Conservation (phyloP, 2,888 invertebrate genomes). For the Yponomeuta cagnagella region DNA sequence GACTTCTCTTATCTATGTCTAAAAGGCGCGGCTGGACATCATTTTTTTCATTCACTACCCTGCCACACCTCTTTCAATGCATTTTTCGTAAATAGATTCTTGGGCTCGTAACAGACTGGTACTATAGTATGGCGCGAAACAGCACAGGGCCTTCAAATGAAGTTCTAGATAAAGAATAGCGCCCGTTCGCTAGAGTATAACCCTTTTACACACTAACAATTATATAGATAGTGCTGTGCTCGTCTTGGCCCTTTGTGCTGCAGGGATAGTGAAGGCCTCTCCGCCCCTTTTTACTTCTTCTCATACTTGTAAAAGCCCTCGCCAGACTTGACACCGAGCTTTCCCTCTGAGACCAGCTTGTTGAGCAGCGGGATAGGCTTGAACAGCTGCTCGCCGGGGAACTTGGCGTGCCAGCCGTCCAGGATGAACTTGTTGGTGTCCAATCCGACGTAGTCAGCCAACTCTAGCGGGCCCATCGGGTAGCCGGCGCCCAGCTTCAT, state of each 20-base stretch:
- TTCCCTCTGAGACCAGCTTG: conserved; percentile 85
- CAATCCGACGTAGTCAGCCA: conserved; percentile 88
- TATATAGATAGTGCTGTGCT: too few species aligned
- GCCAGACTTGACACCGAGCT: conserved; percentile 85
- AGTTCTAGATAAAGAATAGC: too few species aligned
- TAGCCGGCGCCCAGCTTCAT: conserved; percentile 94
- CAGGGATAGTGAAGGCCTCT: neutral
- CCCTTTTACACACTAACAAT: too few species aligned
- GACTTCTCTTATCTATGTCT: neutral
- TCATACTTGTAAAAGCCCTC: conserved; percentile 89
- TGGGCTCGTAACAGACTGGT: too few species aligned
- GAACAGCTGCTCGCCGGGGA: conserved; percentile 45
- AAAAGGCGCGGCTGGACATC: neutral
- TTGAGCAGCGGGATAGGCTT: conserved; percentile 73
- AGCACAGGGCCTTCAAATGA: too few species aligned
- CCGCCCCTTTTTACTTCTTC: conserved; percentile 43
- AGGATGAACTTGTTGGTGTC: conserved; percentile 86
- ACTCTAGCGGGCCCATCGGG: conserved; percentile 93
- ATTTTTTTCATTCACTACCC: too few species aligned
- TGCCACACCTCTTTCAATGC: too few species aligned
- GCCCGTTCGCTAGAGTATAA: too few species aligned
- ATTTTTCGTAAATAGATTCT: too few species aligned
- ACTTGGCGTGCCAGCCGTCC: conserved; percentile 84
- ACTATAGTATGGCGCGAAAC: too few species aligned
- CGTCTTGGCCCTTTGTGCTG: too few species aligned